Conservation (phyloP, 2,888 invertebrate genomes). For the Homarus gammarus region DNA sequence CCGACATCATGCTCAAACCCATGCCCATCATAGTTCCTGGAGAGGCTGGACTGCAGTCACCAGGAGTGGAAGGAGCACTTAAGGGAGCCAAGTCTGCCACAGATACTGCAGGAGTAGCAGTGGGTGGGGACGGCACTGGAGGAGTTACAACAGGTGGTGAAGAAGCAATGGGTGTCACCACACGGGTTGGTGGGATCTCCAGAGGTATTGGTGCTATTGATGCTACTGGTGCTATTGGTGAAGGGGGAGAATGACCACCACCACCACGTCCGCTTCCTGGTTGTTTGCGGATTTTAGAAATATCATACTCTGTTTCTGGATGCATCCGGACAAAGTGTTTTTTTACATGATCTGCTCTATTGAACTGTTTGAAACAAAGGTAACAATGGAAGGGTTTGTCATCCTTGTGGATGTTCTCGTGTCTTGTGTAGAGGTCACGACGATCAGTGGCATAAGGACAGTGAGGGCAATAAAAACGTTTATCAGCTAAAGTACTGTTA, state of each 20-base stretch:
- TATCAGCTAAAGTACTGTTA: constrained; percentile 76
- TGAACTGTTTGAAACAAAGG: constrained; percentile 94
- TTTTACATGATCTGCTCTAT: constrained; percentile 95
- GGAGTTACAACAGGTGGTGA: constrained; percentile 77
- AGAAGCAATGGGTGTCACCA: constrained; percentile 77
- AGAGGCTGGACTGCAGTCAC: constrained; percentile 54
- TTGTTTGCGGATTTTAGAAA: constrained; percentile 77
- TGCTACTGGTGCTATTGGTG: constrained; percentile 37
- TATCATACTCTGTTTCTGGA: constrained; percentile 91
- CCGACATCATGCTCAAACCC: constrained; percentile 79
- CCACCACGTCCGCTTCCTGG: constrained; percentile 68
- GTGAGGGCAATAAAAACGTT: constrained; percentile 89
- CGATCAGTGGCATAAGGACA: constrained; percentile 96
- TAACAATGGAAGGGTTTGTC: constrained; percentile 97
- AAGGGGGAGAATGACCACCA: constrained; percentile 39
- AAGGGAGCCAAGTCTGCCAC: constrained; percentile 52
- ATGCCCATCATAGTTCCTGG: constrained; percentile 59
- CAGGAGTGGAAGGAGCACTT: constrained; percentile 57
- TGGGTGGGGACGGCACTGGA: constrained; percentile 38
- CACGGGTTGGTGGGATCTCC: constrained; percentile 78
- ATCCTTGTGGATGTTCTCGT: constrained; percentile 95
- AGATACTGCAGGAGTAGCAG: constrained; percentile 43
- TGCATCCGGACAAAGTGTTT: constrained; percentile 96
- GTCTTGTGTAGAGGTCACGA: constrained; percentile 92
- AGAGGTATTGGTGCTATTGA: constrained; percentile 50